phyloP scores from a whole-genome alignment of 2,888 invertebrate genomes.

The Leucophenga maculata region DNA sequence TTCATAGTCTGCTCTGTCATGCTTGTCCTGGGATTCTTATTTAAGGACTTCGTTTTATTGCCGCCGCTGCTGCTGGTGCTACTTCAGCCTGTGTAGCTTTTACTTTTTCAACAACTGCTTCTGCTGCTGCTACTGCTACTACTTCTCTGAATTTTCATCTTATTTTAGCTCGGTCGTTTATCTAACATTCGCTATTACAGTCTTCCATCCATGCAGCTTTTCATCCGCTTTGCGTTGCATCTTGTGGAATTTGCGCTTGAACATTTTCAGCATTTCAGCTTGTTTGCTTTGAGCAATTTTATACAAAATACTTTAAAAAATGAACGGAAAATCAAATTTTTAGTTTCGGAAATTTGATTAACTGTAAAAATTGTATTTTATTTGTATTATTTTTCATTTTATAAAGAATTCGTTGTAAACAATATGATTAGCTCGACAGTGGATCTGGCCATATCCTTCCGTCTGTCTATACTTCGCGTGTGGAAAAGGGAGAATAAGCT shows the following conservation, averaged over 20 bases:
- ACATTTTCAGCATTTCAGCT: background rate
- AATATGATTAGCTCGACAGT: no score
- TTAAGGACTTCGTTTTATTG: conserved; percentile 42
- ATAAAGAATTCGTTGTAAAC: no score
- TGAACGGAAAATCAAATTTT: background rate
- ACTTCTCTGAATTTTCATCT: conserved; percentile 16
- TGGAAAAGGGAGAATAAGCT: no score
- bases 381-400: no score
- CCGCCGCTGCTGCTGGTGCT: conserved; percentile 12
- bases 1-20: conserved; percentile 39
- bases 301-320: no score
- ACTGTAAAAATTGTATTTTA: background rate
- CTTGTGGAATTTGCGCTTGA: conserved; percentile 37
- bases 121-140: conserved; percentile 22
- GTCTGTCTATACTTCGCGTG: no score
- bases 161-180: background rate
- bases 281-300: conserved; percentile 1
- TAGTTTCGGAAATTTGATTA: conserved; percentile 1
- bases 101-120: background rate
- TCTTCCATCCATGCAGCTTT: background rate
- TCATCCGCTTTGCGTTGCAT: conserved; percentile 6
- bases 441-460: no score
- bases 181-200: background rate
- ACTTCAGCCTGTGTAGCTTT: conserved; percentile 18
- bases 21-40: conserved; percentile 43